A percentile compares a stretch with the other conserved stretches of the same genome.
phyloP scores from a whole-genome alignment of 2,113 vertebrate genomes.

The Albula goreensis region DNA sequence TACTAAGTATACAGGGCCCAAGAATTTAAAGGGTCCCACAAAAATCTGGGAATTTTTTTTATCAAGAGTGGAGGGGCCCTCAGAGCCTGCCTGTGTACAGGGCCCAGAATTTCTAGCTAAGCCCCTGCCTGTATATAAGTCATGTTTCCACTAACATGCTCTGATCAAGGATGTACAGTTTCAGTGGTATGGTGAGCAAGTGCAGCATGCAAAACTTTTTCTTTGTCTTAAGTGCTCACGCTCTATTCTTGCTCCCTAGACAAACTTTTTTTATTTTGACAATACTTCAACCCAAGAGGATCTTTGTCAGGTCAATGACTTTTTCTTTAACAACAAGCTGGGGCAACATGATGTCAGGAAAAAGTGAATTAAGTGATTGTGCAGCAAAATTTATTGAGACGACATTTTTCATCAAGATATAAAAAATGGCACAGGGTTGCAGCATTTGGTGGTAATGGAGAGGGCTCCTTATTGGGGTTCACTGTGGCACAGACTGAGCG shows the following conservation, averaged over 20 bases:
- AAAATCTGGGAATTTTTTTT: too few species aligned
- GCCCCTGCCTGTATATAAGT: too few species aligned
- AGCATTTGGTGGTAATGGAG: neutral
- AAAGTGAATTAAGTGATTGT: constrained; percentile 51
- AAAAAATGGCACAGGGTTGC: constrained; percentile 16
- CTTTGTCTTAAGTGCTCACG: neutral
- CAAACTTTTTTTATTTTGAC: too few species aligned
- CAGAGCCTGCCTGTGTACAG: too few species aligned
- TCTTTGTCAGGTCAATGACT: neutral
- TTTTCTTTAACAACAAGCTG: constrained; percentile 33
- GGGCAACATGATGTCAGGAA: constrained; percentile 49
- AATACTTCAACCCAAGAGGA: too few species aligned
- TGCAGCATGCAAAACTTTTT: constrained; percentile 24
- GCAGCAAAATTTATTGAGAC: constrained; percentile 44
- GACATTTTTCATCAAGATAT: constrained; percentile 30
- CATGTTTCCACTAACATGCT: too few species aligned
- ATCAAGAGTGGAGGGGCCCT: too few species aligned
- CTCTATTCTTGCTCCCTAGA: neutral
- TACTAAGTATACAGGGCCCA: too few species aligned
- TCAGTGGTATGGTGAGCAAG: constrained; percentile 37
- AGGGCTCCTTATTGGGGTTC: constrained; percentile 4
- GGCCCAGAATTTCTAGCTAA: too few species aligned
- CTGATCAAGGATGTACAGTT: neutral
- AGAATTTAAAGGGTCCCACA: too few species aligned
- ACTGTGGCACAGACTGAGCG: constrained; percentile 21